Base-by-base conservation (phyloP, 2,888 invertebrate species). In the Uloborus plumipes region DNA sequence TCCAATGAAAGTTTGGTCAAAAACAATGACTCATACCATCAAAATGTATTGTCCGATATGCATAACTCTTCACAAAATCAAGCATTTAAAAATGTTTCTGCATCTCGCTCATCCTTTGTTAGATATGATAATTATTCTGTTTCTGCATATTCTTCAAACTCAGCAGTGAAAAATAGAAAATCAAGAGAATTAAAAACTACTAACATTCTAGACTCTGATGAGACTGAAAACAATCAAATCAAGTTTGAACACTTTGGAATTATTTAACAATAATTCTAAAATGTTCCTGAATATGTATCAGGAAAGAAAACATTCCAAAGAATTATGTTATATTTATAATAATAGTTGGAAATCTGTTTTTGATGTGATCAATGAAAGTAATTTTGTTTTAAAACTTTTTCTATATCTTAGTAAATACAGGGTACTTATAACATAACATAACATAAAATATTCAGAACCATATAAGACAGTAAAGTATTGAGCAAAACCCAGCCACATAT, bases 221-320 rank as follows among this genome's bases (percentile, higher is more conserved):
- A 84, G 47, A 31, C 79, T 15, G 78, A 74, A 61, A 70, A 62
- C 58, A 64, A 70, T 51, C 20, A 64, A 84, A 71, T 84, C 50
- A 84, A 84, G 50, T 61, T 84, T 61, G 74, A 59, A 50, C 84
- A 84, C 70, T 84, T 84, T 65, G 84, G 84, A 49, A 79, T 84
- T n/a, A 71, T 84, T 26, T 84, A 78, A 74, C 39, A 22, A n/a
- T 51, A 39, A 16, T 31, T 62, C n/a, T 15, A n/a, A 59, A 15
- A 22, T 59, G 11, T 59, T 4, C n/a, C 18, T 13, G 6, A 2
- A 0, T 59, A 20, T 2, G 16, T 31, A 16, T 4, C 1, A 59
- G 22, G 22, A 20, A 20, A 59, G 0, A 22, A 20, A 18, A 16
- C 6, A 22, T 59, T 15, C 22, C 18, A 55, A 55, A 55, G 53